Percentiles rank a stretch among this genome's conserved stretches.
Evolutionary conservation across 2,797 vertebrate genomes (phyloP).

Genomic region (Catharus ustulatus): DNA sequence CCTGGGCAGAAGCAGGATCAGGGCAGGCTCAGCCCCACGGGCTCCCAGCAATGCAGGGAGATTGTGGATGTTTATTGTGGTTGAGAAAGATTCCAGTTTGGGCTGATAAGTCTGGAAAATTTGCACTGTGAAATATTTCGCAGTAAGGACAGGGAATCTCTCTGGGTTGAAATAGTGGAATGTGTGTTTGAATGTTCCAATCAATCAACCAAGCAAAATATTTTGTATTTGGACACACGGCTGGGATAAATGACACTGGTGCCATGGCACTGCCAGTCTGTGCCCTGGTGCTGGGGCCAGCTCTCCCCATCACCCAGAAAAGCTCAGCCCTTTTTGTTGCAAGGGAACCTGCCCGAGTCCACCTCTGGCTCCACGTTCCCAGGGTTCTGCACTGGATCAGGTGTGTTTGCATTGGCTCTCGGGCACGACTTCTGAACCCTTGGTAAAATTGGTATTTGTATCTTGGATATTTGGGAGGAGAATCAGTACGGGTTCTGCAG

Average conservation of each 20-base stretch:
- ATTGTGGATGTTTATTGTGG: background rate
- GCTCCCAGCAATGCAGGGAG: background rate
- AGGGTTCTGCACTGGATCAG: background rate
- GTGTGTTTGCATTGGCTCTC: background rate
- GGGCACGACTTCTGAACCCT: background rate
- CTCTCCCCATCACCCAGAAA: background rate
- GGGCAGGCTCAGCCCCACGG: background rate
- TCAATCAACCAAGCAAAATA: background rate
- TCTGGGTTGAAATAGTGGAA: background rate
- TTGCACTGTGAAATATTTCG: background rate
- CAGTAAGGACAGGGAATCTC: background rate
- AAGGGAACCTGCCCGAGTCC: background rate
- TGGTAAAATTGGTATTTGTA: background rate
- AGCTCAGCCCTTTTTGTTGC: background rate
- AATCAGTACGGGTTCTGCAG: constrained; percentile 3
- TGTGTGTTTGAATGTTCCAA: background rate
- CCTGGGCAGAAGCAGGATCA: background rate
- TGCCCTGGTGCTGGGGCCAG: accelerated
- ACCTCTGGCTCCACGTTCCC: background rate
- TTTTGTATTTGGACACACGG: background rate
- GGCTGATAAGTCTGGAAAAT: background rate
- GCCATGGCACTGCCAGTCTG: background rate
- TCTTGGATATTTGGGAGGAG: constrained; percentile 16
- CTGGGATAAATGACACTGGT: background rate
- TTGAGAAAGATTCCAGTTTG: background rate